Base-by-base conservation (phyloP, 2,797 vertebrate species). In the Eurystomus glaucurus region DNA sequence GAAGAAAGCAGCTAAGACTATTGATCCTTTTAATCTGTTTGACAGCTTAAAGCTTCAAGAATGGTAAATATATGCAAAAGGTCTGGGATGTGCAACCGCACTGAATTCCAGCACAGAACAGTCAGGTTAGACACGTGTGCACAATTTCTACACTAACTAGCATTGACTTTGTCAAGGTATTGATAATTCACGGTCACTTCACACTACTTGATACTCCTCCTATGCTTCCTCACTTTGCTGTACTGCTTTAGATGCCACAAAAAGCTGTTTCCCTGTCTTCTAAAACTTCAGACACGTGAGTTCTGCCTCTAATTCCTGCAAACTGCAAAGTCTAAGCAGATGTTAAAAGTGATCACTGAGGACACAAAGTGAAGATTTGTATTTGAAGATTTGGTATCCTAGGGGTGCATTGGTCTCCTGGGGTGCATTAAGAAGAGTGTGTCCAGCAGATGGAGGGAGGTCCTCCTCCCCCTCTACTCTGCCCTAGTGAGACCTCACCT, bases 41-140 rank as follows among this genome's bases (percentile, higher is more conserved):
- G 28, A 52, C 69, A 84, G n/a, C 35, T 83, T 77, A 52, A 83
- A 95, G 48, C n/a, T 68, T 70, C 35, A 52, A 51, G 23, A 78
- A 43, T 28, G 61, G 33, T 22, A 74, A 84, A 31, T 1, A 8
- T 11, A 18, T 2, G 15, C 16, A 9, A 58, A 80, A 58, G 19
- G 5, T 26, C 25, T 58, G 29, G 17, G n/a, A 33, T 39, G 17
- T 45, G 41, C 41, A 60, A 25, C 4, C 26, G 45, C 35, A 25
- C 22, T 81, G 55, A 29, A 45, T 39, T 45, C 29, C 20, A 33
- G 66, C 57, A 21, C 41, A 45, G 21, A 65, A 43, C 18, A 12
- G 10, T 23, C 66, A 43, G 2, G 23, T n/a, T 58, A 61, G 52
- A 21, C 50, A 50, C 33, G 50, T 5, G 13, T 3, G 2, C 22